Evolutionary conservation across 2,888 invertebrate species (phyloP).

Genomic region (Protonemura montana): DNA sequence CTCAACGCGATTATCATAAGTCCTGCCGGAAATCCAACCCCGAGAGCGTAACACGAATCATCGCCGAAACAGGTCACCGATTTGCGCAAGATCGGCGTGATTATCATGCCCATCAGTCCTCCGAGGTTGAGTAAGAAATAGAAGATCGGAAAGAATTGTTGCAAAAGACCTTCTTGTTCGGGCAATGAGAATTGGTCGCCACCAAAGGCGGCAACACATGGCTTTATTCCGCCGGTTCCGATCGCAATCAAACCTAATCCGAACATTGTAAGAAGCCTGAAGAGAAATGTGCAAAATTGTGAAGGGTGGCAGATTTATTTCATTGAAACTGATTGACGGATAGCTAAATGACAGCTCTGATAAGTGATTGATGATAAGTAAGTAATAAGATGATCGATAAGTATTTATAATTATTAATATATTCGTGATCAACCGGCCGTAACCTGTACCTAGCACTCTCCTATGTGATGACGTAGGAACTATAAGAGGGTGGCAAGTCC

Average conservation of each 20-base stretch:
- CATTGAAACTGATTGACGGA: too few species aligned
- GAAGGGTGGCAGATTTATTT: slow-evolving; percentile 53
- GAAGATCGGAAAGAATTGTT: slow-evolving; percentile 92
- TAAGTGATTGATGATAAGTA: too few species aligned
- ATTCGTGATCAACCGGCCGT: too few species aligned
- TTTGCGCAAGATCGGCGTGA: slow-evolving; percentile 76
- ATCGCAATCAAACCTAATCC: slow-evolving; percentile 81
- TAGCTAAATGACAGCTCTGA: too few species aligned
- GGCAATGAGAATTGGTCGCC: slow-evolving; percentile 91
- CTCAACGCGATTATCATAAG: slow-evolving; percentile 74
- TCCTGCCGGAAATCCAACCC: slow-evolving; percentile 79
- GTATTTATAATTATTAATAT: too few species aligned
- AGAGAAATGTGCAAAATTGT: too few species aligned
- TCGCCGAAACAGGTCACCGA: slow-evolving; percentile 72
- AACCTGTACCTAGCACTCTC: too few species aligned
- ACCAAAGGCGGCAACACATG: slow-evolving; percentile 94
- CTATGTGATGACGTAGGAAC: neutral
- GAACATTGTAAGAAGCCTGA: slow-evolving; percentile 69
- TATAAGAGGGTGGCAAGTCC: neutral
- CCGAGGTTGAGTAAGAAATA: slow-evolving; percentile 83
- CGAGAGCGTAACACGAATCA: slow-evolving; percentile 75
- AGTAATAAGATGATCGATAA: neutral
- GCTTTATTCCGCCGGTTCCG: slow-evolving; percentile 95
- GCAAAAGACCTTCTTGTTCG: slow-evolving; percentile 78
- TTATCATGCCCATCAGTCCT: slow-evolving; percentile 70